Percentiles rank a stretch among this genome's conserved stretches.
Conservation (phyloP, 1,140 invertebrate genomes). For the Potamilus streckersoni region DNA sequence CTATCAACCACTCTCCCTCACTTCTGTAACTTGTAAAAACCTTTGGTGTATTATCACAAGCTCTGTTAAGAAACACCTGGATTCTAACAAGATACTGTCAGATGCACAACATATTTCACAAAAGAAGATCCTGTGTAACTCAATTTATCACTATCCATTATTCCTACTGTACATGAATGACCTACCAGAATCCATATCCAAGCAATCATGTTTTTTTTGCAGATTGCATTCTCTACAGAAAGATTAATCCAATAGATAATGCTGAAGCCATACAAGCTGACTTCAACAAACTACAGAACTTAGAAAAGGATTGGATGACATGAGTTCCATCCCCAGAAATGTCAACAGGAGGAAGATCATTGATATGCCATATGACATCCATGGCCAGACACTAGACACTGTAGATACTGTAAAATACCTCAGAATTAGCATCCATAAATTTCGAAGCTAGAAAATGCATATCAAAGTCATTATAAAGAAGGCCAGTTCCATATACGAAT, state of each 20-base stretch:
- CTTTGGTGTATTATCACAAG: slow-evolving; percentile 7
- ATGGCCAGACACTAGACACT: slow-evolving; percentile 23
- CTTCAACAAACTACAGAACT: slow-evolving; percentile 17
- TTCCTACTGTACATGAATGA: not conserved
- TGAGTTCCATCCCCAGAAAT: slow-evolving; percentile 31
- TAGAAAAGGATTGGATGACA: slow-evolving; percentile 26
- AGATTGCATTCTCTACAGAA: not conserved
- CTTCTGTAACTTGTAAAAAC: too few species aligned
- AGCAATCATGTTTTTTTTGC: not conserved
- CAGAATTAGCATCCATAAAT: slow-evolving; percentile 21
- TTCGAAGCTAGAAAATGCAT: slow-evolving; percentile 26
- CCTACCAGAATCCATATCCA: not conserved
- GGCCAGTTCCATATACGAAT: slow-evolving; percentile 2
- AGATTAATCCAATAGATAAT: not conserved
- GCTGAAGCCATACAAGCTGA: slow-evolving; percentile 17
- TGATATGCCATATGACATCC: slow-evolving; percentile 7
- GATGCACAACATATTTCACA: slow-evolving; percentile 12
- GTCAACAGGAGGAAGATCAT: slow-evolving; percentile 19
- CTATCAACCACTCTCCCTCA: too few species aligned
- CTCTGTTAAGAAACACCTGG: not conserved
- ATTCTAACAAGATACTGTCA: too few species aligned
- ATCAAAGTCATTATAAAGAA: slow-evolving; percentile 12
- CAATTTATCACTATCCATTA: not conserved
- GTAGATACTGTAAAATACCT: slow-evolving; percentile 29
- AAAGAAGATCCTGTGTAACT: slow-evolving; percentile 19